phyloP scores from a whole-genome alignment of 1,140 invertebrate genomes.

The Leptestheria dahalacensis region DNA sequence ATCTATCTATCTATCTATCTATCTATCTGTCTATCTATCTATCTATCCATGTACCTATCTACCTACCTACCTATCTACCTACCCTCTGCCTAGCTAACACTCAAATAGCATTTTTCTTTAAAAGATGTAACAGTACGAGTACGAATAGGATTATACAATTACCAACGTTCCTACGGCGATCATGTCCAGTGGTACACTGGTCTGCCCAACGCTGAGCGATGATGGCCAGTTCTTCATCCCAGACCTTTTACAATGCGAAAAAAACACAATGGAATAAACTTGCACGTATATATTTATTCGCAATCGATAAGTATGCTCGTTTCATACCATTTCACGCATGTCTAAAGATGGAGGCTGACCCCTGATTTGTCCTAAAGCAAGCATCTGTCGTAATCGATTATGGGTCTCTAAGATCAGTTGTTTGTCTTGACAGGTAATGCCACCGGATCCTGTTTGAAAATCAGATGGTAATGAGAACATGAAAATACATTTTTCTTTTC shows the following conservation, averaged over 20 bases:
- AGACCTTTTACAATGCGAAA: slow-evolving; percentile 37
- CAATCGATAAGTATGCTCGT: no score
- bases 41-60: no score
- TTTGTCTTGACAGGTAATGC: slow-evolving; percentile 51
- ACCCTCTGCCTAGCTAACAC: no score
- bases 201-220: slow-evolving; percentile 68
- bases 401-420: slow-evolving; percentile 22
- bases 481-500: not conserved
- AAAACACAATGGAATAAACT: not conserved
- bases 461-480: slow-evolving; percentile 8
- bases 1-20: no score
- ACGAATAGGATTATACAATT: slow-evolving; percentile 29
- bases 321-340: slow-evolving; percentile 23
- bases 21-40: no score
- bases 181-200: slow-evolving; percentile 57
- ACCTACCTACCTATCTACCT: no score
- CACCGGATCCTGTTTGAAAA: slow-evolving; percentile 38
- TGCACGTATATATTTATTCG: slow-evolving; percentile 8
- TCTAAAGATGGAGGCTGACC: slow-evolving; percentile 21
- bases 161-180: slow-evolving; percentile 42
- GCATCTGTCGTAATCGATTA: slow-evolving; percentile 18
- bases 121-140: no score
- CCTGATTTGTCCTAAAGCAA: slow-evolving; percentile 19
- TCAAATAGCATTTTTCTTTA: no score
- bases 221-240: slow-evolving; percentile 71